These are phyloP conservation scores for Platichthys stellatus DNA, from an alignment of 2,113 vertebrate genomes.

Conservation along the genomic window DNA sequence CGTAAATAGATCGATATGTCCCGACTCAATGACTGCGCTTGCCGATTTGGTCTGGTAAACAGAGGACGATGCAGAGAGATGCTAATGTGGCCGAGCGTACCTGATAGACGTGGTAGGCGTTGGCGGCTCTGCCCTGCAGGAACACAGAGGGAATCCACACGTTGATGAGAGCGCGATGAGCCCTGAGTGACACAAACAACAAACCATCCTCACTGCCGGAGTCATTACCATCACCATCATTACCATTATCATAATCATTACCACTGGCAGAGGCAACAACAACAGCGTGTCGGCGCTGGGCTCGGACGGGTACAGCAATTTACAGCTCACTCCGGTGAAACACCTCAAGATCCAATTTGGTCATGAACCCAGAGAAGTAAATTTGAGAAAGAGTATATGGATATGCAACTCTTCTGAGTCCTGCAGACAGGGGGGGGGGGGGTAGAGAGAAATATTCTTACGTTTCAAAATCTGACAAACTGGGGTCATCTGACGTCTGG, in stretches of 20 bases:
- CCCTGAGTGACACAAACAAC: slow-evolving; percentile 80
- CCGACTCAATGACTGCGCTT: not conserved
- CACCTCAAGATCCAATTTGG: slow-evolving; percentile 14
- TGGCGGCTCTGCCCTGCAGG: slow-evolving; percentile 94
- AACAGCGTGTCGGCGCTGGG: slow-evolving; percentile 28
- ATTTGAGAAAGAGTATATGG: not conserved
- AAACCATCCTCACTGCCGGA: slow-evolving; percentile 27
- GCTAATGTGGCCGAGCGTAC: slow-evolving; percentile 66
- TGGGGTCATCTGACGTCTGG: slow-evolving; percentile 98
- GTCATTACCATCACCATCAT: slow-evolving; percentile 29
- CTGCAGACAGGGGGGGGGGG: no score
- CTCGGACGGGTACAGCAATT: slow-evolving; percentile 13
- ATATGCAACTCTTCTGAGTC: not conserved
- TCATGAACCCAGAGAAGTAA: not conserved
- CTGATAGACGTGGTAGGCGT: slow-evolving; percentile 98
- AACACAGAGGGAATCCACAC: slow-evolving; percentile 99
- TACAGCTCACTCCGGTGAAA: slow-evolving; percentile 36
- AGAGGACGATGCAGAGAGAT: not conserved
- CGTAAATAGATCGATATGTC: not conserved
- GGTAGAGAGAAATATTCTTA: slow-evolving; percentile 79
- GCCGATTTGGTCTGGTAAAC: not conserved
- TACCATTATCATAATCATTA: slow-evolving; percentile 32
- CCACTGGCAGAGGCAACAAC: slow-evolving; percentile 19
- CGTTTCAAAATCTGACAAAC: slow-evolving; percentile 99
- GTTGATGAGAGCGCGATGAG: slow-evolving; percentile 96